A percentile compares a stretch with the other conserved stretches of the same genome.
phyloP scores from a whole-genome alignment of 2,888 invertebrate species.

The Fabriciana adippe region DNA sequence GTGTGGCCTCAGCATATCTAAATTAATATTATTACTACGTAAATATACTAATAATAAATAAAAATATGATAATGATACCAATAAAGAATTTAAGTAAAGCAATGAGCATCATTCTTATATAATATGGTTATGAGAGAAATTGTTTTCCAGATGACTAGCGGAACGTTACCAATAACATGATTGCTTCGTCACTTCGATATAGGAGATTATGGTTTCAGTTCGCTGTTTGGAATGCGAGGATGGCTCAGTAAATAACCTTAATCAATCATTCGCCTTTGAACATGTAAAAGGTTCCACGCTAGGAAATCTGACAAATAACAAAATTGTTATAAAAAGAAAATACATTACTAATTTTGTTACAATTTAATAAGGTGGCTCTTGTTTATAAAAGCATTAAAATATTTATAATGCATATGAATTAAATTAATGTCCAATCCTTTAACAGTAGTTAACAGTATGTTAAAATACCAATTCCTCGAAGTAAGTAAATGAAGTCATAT shows the following conservation, averaged over 20 bases:
- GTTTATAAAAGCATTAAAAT: no score
- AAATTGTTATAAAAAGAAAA: neutral
- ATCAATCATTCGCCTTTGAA: neutral
- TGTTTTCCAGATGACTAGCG: conserved; percentile 4
- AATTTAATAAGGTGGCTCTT: no score
- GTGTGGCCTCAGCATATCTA: no score
- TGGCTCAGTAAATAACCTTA: neutral
- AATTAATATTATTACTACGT: no score
- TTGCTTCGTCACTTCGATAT: conserved; percentile 14
- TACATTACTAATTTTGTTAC: no score
- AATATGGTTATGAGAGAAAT: neutral
- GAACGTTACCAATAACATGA: conserved; percentile 8
- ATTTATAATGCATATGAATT: no score
- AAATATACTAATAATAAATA: no score
- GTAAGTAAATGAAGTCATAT: neutral
- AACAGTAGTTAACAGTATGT: neutral
- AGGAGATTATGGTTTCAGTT: conserved; percentile 13
- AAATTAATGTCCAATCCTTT: neutral
- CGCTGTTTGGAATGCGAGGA: conserved; percentile 1
- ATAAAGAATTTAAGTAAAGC: neutral
- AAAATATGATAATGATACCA: neutral
- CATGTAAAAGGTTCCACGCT: neutral
- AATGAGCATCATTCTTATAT: neutral
- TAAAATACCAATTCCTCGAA: conserved; percentile 3
- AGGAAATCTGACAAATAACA: neutral